Percentiles rank a stretch among this genome's conserved stretches.
Conservation (phyloP, 2,797 vertebrate species). For the Toxotes lorentzi region DNA sequence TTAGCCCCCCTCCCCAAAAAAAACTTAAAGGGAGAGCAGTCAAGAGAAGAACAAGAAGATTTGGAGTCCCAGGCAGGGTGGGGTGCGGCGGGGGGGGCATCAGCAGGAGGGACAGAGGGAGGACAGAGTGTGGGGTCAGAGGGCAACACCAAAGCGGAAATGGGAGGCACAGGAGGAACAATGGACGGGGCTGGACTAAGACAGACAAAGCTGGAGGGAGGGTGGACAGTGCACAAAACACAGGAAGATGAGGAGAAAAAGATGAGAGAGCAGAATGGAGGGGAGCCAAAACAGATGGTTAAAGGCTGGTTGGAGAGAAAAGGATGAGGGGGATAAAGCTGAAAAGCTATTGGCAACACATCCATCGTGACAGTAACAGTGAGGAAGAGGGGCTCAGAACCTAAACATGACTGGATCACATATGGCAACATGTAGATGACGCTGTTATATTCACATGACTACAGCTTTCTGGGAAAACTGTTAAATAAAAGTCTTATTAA, state of each 20-base stretch:
- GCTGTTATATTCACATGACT: slow-evolving; percentile 5
- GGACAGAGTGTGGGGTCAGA: slow-evolving; percentile 77
- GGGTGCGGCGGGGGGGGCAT: slow-evolving; percentile 38
- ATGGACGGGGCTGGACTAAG: slow-evolving; percentile 76
- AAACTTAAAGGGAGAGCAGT: slow-evolving; percentile 75
- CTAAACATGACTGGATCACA: slow-evolving; percentile 47
- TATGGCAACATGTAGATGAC: slow-evolving; percentile 34
- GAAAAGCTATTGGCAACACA: slow-evolving; percentile 59
- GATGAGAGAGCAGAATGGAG: slow-evolving; percentile 80
- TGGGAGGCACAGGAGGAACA: slow-evolving; percentile 78
- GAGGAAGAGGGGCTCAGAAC: slow-evolving; percentile 27
- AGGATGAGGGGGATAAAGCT: slow-evolving; percentile 47
- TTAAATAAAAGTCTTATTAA: not conserved
- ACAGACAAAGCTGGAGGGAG: slow-evolving; percentile 79
- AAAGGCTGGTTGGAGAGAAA: slow-evolving; percentile 70
- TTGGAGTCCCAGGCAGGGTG: slow-evolving; percentile 67
- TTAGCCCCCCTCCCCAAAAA: slow-evolving; percentile 73
- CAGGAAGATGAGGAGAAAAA: slow-evolving; percentile 86
- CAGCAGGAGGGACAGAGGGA: slow-evolving; percentile 58
- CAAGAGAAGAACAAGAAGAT: slow-evolving; percentile 85
- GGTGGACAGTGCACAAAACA: slow-evolving; percentile 80
- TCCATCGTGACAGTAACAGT: slow-evolving; percentile 56
- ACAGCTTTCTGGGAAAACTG: not conserved
- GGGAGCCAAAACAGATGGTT: slow-evolving; percentile 84
- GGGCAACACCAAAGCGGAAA: slow-evolving; percentile 83